Conservation (phyloP, 2,113 vertebrate species). For the Sinocyclocheilus anophthalmus region DNA sequence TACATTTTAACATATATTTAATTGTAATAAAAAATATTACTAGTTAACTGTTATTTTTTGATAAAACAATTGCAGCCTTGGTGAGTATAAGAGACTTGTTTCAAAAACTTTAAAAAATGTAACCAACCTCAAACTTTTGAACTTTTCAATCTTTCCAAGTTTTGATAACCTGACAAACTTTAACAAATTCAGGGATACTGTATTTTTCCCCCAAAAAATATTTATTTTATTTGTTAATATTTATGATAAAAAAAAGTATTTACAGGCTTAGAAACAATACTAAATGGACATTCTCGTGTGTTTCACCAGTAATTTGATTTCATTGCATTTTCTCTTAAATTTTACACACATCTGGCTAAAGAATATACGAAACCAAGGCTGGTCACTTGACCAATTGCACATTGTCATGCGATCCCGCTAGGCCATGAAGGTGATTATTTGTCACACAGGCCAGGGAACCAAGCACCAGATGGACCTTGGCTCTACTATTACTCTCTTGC, state of each 20-base stretch:
- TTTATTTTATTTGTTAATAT: no score
- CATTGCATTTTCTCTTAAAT: not conserved
- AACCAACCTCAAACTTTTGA: not conserved
- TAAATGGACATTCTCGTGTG: not conserved
- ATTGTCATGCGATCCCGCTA: no score
- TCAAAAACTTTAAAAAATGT: not conserved
- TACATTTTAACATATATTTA: no score
- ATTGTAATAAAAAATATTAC: no score
- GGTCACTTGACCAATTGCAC: no score
- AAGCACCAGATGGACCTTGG: slow-evolving; percentile 33
- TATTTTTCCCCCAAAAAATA: no score
- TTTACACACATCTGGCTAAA: not conserved
- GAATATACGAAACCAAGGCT: no score
- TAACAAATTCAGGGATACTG: no score
- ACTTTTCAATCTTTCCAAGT: not conserved
- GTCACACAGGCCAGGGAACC: no score
- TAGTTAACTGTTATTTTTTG: no score
- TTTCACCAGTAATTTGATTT: not conserved
- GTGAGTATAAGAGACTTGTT: not conserved
- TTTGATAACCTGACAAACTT: not conserved
- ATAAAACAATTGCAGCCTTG: not conserved
- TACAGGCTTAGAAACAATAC: not conserved
- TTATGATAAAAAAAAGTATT: no score
- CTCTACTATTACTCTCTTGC: not conserved
- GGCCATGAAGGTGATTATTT: no score